Conservation (phyloP, 1,140 invertebrate genomes). For the Xylocopa sonorina region DNA sequence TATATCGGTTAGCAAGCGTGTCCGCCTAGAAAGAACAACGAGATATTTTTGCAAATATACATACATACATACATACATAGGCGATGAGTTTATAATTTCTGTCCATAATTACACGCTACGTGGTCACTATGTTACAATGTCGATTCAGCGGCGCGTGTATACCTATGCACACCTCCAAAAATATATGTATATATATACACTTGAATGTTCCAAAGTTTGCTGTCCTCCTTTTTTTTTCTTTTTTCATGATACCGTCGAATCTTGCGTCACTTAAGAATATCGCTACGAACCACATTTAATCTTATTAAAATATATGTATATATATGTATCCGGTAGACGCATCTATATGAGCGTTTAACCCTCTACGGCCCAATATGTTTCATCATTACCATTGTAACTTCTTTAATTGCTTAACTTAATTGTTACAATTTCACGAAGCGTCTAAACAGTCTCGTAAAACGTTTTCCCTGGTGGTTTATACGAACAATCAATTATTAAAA, state of each 20-base stretch:
- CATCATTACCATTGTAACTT: too few species aligned
- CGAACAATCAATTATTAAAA: neutral
- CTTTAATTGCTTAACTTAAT: neutral
- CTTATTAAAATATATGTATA: slow-evolving; percentile 54
- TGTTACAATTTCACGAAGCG: neutral
- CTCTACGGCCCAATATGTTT: neutral
- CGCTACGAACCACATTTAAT: slow-evolving; percentile 56
- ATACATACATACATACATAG: neutral
- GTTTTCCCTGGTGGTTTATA: neutral
- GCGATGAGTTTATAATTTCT: neutral
- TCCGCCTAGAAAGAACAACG: slow-evolving; percentile 30
- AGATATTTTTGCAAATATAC: slow-evolving; percentile 3
- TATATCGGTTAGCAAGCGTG: slow-evolving; percentile 7
- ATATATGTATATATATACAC: slow-evolving; percentile 25
- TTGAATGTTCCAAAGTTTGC: slow-evolving; percentile 6
- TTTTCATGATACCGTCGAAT: slow-evolving; percentile 14
- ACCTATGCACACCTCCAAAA: slow-evolving; percentile 36
- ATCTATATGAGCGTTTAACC: slow-evolving; percentile 27
- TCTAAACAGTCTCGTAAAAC: neutral
- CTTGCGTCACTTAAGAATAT: slow-evolving; percentile 32
- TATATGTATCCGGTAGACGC: slow-evolving; percentile 36
- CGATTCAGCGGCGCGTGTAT: slow-evolving; percentile 11
- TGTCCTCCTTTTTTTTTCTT: neutral
- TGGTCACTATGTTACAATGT: neutral
- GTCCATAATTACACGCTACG: slow-evolving; percentile 5